Conservation (phyloP, 1,140 invertebrate species). For the Trialeurodes vaporariorum region DNA sequence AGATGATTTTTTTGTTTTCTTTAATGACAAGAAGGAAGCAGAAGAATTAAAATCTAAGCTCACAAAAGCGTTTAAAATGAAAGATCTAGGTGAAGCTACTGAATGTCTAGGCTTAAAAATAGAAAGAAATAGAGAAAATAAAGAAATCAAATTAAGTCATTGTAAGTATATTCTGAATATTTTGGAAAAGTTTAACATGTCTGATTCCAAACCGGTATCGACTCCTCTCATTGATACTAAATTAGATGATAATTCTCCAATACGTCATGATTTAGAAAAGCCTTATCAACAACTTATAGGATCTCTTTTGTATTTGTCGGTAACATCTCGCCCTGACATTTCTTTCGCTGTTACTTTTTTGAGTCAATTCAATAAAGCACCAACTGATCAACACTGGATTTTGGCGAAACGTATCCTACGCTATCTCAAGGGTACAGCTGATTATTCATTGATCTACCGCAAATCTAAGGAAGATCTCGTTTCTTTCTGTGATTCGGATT, state of each 20-base stretch:
- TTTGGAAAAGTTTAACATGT: conserved; percentile 5
- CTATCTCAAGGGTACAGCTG: conserved; percentile 8
- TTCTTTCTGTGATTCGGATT: no score
- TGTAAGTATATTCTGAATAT: neutral
- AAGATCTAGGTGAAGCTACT: conserved; percentile 3
- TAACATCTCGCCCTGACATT: conserved; percentile 8
- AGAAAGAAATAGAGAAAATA: conserved; percentile 7
- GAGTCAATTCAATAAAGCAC: neutral
- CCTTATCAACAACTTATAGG: conserved; percentile 7
- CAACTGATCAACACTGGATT: conserved; percentile 5
- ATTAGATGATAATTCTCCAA: conserved; percentile 1
- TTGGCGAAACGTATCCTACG: conserved; percentile 3
- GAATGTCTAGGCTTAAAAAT: conserved; percentile 2
- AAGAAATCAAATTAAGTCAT: conserved; percentile 5
- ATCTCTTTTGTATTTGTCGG: conserved; percentile 5
- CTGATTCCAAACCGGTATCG: conserved; percentile 1
- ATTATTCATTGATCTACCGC: neutral
- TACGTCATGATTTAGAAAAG: no score
- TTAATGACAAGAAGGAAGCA: conserved; percentile 4
- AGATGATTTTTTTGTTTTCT: conserved; percentile 10
- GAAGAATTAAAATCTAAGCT: conserved; percentile 3
- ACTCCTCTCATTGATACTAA: conserved; percentile 3
- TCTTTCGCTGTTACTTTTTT: neutral
- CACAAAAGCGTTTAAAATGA: conserved; percentile 5
- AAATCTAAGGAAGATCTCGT: no score